These are phyloP conservation scores for Pyrrhia umbra DNA, from an alignment of 2,888 invertebrate genomes.

Conservation along the genomic window DNA sequence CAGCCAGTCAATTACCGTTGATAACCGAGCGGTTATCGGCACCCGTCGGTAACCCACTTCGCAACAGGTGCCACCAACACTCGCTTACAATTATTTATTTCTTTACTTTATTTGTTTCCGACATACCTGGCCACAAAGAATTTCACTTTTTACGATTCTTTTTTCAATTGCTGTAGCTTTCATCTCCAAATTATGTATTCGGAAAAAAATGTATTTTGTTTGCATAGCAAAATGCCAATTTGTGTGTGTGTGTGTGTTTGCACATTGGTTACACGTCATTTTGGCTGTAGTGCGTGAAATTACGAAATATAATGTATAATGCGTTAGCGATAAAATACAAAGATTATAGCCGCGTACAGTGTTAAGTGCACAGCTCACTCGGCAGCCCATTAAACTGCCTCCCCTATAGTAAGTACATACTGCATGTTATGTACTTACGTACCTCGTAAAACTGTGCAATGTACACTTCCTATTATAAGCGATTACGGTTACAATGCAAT, in stretches of 20 bases:
- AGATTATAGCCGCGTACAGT: constrained; percentile 21
- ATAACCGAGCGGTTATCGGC: constrained; percentile 44
- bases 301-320: constrained; percentile 6
- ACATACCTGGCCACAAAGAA: constrained; percentile 18
- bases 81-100: background rate
- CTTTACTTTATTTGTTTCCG: constrained; percentile 27
- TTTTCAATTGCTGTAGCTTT: constrained; percentile 25
- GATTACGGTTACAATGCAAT: constrained; percentile 28
- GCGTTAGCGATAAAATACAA: constrained; percentile 18
- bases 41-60: constrained; percentile 30
- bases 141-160: constrained; percentile 26
- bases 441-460: constrained; percentile 22
- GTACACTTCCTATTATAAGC: constrained; percentile 32
- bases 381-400: constrained; percentile 31
- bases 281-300: constrained; percentile 16
- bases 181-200: constrained; percentile 24
- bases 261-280: constrained; percentile 4
- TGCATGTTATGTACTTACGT: background rate
- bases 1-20: constrained; percentile 29
- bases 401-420: background rate
- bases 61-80: constrained; percentile 35
- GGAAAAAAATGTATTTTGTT: background rate
- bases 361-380: constrained; percentile 34
- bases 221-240: background rate
- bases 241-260: background rate